Evolutionary conservation across 2,113 vertebrate genomes (phyloP).

Genomic region (Globicephala melas): DNA sequence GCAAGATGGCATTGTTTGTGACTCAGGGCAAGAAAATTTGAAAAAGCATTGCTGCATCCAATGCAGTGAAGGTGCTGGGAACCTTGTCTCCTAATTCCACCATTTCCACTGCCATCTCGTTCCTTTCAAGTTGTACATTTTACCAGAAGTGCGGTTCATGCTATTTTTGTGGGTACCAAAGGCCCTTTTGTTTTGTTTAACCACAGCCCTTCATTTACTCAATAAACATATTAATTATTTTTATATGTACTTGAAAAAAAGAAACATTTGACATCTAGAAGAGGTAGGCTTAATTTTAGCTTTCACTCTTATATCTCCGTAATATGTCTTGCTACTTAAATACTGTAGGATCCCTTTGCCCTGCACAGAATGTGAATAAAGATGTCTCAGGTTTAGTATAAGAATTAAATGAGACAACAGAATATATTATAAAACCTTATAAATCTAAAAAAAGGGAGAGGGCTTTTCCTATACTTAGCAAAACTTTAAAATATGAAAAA

Average conservation of each 20-base stretch:
- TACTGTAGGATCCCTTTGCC: neutral
- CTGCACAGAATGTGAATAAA: neutral
- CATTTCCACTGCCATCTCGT: neutral
- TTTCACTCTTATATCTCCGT: neutral
- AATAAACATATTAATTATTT: neutral
- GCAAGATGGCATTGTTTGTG: neutral
- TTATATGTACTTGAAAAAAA: neutral
- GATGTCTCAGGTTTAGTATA: neutral
- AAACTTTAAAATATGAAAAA: neutral
- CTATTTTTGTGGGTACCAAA: neutral
- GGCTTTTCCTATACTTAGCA: neutral
- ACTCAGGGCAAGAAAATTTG: neutral
- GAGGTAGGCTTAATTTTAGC: neutral
- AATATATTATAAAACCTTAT: neutral
- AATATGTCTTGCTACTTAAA: neutral
- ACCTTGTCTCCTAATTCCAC: too few species aligned
- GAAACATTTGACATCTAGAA: neutral
- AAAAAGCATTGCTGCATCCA: rapidly evolving
- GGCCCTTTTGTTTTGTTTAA: neutral
- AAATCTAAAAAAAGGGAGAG: neutral
- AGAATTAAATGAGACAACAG: neutral
- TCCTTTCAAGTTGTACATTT: neutral
- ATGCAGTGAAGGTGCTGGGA: too few species aligned
- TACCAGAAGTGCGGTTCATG: too few species aligned
- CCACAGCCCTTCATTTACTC: neutral